A percentile compares a stretch with the other conserved stretches of the same genome.
phyloP scores from a whole-genome alignment of 2,797 vertebrate species.

The Hybognathus amarus region DNA sequence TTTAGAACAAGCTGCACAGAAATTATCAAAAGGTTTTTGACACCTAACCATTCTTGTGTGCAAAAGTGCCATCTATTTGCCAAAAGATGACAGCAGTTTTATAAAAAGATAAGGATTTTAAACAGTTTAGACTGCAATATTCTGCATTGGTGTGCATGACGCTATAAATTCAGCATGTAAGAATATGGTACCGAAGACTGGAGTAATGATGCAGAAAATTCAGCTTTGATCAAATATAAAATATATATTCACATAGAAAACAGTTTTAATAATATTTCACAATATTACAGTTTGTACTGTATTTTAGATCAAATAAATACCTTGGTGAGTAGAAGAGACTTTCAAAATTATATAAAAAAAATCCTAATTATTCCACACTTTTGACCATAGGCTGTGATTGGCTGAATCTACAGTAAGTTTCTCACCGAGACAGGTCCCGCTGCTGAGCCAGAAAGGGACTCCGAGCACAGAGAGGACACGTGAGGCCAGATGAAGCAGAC shows the following conservation, averaged over 20 bases:
- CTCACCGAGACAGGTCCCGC: slow-evolving; percentile 92
- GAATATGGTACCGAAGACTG: no score
- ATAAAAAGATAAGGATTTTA: background rate
- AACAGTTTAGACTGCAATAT: background rate
- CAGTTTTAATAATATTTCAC: background rate
- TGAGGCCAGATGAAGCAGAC: slow-evolving; percentile 84
- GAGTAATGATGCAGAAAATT: background rate
- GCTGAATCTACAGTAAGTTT: background rate
- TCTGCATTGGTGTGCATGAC: background rate
- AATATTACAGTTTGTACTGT: background rate
- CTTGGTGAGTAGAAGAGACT: no score
- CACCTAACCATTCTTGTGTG: background rate
- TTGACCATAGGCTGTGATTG: background rate
- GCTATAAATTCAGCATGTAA: background rate
- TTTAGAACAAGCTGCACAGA: background rate
- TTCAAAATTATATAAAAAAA: background rate
- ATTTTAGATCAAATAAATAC: background rate
- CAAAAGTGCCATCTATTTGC: background rate
- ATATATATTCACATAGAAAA: background rate
- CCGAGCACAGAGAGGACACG: slow-evolving; percentile 77
- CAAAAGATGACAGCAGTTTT: background rate
- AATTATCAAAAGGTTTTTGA: background rate
- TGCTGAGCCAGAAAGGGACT: slow-evolving; percentile 94
- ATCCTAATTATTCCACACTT: background rate
- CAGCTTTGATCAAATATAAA: background rate